Evolutionary conservation across 2,113 vertebrate genomes (phyloP).

Genomic region (Rhynchomys soricoides): DNA sequence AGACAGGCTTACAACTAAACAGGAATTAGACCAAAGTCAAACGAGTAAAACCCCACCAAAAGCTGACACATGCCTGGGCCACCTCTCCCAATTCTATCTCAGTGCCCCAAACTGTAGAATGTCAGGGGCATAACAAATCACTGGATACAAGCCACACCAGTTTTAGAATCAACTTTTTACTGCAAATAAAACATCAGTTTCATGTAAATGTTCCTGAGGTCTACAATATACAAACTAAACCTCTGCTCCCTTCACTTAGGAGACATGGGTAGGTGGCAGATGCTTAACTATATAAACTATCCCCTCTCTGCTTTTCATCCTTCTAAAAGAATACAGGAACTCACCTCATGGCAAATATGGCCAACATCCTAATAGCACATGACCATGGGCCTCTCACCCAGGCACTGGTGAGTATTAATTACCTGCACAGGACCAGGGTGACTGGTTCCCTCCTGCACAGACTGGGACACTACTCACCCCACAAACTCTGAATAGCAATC

Average conservation of each 20-base stretch:
- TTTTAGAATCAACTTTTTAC: background rate
- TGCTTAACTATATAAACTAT: background rate
- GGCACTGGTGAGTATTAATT: too few species aligned
- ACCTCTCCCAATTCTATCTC: background rate
- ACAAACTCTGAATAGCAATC: background rate
- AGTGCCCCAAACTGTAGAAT: background rate
- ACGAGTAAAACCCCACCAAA: background rate
- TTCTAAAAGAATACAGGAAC: background rate
- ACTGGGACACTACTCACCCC: background rate
- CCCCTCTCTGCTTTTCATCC: background rate
- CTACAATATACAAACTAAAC: background rate
- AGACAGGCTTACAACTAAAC: background rate
- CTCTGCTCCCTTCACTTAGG: background rate
- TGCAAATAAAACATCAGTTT: background rate
- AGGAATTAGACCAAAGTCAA: background rate
- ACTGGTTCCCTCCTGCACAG: background rate
- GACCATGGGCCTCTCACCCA: background rate
- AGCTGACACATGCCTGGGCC: background rate
- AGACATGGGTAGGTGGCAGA: background rate
- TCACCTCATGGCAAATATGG: background rate
- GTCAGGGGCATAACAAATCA: accelerated
- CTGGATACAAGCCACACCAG: background rate
- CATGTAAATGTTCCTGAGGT: background rate
- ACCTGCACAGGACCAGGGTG: background rate
- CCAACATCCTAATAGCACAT: background rate